Base-by-base conservation (phyloP, 2,113 vertebrate genomes). In the Limnothrissa miodon region DNA sequence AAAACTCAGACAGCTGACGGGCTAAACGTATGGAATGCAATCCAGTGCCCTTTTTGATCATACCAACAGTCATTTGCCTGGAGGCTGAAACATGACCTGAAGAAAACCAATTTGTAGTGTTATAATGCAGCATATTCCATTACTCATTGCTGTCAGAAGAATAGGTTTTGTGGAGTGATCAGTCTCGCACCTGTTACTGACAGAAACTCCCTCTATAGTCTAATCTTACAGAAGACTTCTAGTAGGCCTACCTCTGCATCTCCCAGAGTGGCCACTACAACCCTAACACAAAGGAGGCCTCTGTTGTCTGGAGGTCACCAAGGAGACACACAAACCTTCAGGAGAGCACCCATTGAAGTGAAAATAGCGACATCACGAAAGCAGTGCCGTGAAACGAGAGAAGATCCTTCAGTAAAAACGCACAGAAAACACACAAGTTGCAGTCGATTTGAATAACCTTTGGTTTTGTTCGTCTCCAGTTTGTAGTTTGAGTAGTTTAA, bases 211-310 rank as follows among this genome's bases (percentile, higher is more conserved):
- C n/a, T 62, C n/a, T 62, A 62, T 62, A 10, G 59, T 62, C 59
- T 62, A 29, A 62, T 62, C 8, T 62, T 62, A 62, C 59, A 62
- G 8, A 21, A 62, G n/a, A 11, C 59, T 25, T n/a, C 59, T 33
- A 36, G 29, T 39, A n/a, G n/a, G n/a, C n/a, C n/a, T n/a, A 33
- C 9, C 66, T 36, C 66, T 74, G 66, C 15, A 29, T 10, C 66
- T 74, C n/a, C n/a, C n/a, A 74, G 66, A 74, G 36, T 39, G 66
- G 17, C 66, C n/a, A n/a, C 66, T 74, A 79, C 10, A 48, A 48
- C 36, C 79, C 81, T 19, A 82, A 79, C 80, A 81, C 78, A 45
- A 85, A 81, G 80, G 79, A 78, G 66, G 39, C 81, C 46, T 45
- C 62, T 39, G 66, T 82, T 21, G 53, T 53, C 82, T 80, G 29